Evolutionary conservation across 2,797 vertebrate species (phyloP).

Genomic region (Gorsachius magnificus): DNA sequence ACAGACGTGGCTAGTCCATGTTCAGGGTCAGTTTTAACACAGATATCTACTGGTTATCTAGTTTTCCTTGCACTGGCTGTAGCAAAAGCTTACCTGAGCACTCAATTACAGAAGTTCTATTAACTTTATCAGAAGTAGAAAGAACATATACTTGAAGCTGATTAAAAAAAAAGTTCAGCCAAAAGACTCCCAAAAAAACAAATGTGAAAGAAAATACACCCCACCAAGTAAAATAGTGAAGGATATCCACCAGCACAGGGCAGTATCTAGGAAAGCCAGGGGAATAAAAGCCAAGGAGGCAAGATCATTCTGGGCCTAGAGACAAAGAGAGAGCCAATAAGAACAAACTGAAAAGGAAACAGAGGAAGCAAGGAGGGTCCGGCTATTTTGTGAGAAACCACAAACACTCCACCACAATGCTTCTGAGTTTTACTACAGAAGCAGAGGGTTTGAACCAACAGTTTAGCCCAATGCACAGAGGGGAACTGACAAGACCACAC

Average conservation of each 20-base stretch:
- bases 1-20: neutral
- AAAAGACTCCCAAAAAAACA: slow-evolving; percentile 19
- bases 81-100: slow-evolving; percentile 39
- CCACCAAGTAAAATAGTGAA: slow-evolving; percentile 73
- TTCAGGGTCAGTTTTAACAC: neutral
- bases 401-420: neutral
- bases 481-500: neutral
- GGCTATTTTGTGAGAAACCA: neutral
- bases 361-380: slow-evolving; percentile 34
- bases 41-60: neutral
- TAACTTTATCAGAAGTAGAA: slow-evolving; percentile 5
- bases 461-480: neutral
- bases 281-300: slow-evolving; percentile 87
- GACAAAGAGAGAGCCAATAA: slow-evolving; percentile 78
- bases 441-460: neutral
- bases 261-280: slow-evolving; percentile 88
- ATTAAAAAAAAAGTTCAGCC: neutral
- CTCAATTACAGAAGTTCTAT: neutral
- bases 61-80: neutral
- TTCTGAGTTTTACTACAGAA: neutral
- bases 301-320: slow-evolving; percentile 86
- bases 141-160: neutral
- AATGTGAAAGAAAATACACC: slow-evolving; percentile 45
- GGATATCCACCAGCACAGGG: slow-evolving; percentile 88
- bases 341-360: slow-evolving; percentile 67